Conservation (phyloP, 2,113 vertebrate species). For the human (Homo sapiens) region GRCh38 chr11:133128001-133128500, state of each 20-base stretch:
- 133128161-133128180: neutral
- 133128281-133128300: neutral
- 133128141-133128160: neutral
- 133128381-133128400: neutral
- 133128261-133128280: accelerated
- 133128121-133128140: neutral
- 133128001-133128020: neutral
- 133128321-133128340: neutral
- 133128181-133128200: neutral
- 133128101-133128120: no score
- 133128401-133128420: neutral
- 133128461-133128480: neutral
- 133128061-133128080: neutral
- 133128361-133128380: neutral
- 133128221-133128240: accelerated
- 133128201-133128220: neutral
- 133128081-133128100: neutral
- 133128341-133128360: neutral
- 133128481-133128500: neutral
- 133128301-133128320: neutral
- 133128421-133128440: neutral
- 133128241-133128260: accelerated
- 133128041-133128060: neutral
- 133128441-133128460: neutral
- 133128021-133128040: neutral